Base-by-base conservation (phyloP, 2,797 vertebrate genomes). In the Channallabes apus region DNA sequence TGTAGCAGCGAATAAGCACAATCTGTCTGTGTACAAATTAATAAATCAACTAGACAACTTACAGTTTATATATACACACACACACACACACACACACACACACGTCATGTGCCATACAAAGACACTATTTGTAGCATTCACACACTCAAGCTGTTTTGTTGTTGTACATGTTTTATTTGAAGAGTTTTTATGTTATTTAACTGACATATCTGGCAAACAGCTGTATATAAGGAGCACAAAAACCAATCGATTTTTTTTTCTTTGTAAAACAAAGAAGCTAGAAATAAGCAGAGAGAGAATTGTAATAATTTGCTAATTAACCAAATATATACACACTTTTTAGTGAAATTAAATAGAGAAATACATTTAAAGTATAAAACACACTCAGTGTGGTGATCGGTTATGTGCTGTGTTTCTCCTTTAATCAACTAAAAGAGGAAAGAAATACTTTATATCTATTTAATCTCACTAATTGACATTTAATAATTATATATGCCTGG, bases 181-280 rank as follows among this genome's bases (percentile, higher is more conserved):
- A 58, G 90, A 64, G 73, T 73, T 86, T 88, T 68, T 95, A 94
- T 95, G 93, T 95, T 95, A 95, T 95, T 54, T 85, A 91, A 86
- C 78, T 91, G 92, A 93, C 92, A 90, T 91, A 91, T 91, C 91
- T 90, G 91, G 83, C 58, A 85, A 92, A 91, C 92, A 90, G 91
- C 91, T 95, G 93, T 95, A 92, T 88, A 86, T 84, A 86, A 87
- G 87, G 87, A 82, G 71, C 78, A 83, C 77, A 80, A 80, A n/a
- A 59, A 80, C 24, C 46, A 78, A 65, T 7, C 58, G 79, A 56
- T 82, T 83, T 85, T 84, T 87, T 87, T 84, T 86, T 81, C 76
- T 84, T 77, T 73, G 75, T 80, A 58, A 35, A 82, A 84, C 38
- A 78, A 85, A 90, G 86, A 86, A 90, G 90, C 90, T 90, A 90